phyloP scores from a whole-genome alignment of 2,888 invertebrate genomes.

The Neocrepidodera transversa region DNA sequence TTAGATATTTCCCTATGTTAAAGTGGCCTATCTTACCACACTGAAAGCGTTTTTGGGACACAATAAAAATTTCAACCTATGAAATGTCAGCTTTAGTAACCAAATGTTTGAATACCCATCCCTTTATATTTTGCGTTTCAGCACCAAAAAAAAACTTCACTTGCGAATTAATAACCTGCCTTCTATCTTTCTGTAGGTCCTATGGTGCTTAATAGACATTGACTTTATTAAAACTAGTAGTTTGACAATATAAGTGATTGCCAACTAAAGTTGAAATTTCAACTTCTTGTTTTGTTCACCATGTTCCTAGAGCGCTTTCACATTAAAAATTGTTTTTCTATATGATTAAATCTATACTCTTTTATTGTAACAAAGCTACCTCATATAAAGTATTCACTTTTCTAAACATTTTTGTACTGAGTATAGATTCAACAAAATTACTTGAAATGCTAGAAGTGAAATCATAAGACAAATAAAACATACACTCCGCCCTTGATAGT shows the following conservation, averaged over 20 bases:
- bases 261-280: not conserved
- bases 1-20: slow-evolving; percentile 9
- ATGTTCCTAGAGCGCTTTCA: not conserved
- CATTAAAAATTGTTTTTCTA: slow-evolving; percentile 7
- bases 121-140: no score
- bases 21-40: slow-evolving; percentile 27
- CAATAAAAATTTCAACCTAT: no score
- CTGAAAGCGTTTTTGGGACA: slow-evolving; percentile 5
- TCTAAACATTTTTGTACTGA: slow-evolving; percentile 30
- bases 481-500: not conserved
- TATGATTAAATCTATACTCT: slow-evolving; percentile 22
- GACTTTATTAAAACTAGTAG: no score
- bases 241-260: no score
- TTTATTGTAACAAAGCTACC: slow-evolving; percentile 32
- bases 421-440: slow-evolving; percentile 18
- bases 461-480: slow-evolving; percentile 1
- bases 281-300: not conserved
- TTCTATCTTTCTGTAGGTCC: no score
- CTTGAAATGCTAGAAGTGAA: not conserved
- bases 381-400: slow-evolving; percentile 34
- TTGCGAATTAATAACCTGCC: no score
- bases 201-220: no score
- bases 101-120: no score
- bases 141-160: no score
- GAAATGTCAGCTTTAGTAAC: no score